A percentile compares a stretch with the other conserved stretches of the same genome.
Evolutionary conservation across 1,140 invertebrate species (phyloP).

Genomic region (Drusus annulatus): DNA sequence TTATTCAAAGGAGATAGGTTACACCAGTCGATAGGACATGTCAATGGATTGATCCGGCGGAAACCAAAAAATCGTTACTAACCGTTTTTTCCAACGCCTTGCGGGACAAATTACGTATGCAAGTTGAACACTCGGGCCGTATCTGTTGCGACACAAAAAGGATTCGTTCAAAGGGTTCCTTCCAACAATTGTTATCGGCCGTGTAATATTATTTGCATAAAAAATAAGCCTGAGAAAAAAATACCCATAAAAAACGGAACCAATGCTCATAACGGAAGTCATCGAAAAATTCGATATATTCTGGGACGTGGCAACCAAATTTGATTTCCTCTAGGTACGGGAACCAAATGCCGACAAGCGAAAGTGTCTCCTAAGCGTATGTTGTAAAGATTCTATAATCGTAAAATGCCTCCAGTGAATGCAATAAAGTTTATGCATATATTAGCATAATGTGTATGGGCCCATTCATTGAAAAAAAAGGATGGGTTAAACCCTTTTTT

Average conservation of each 20-base stretch:
- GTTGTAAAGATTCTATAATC: conserved; percentile 30
- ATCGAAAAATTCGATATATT: conserved; percentile 58
- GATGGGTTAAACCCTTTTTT: conserved; percentile 73
- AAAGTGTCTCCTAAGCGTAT: conserved; percentile 58
- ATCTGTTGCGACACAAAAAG: conserved; percentile 53
- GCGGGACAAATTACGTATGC: conserved; percentile 56
- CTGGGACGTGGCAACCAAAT: conserved; percentile 48
- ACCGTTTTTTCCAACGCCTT: conserved; percentile 53
- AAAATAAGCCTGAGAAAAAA: conserved; percentile 59
- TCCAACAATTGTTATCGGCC: conserved; percentile 54
- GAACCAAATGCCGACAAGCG: conserved; percentile 30
- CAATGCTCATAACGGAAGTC: conserved; percentile 53
- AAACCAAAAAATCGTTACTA: conserved; percentile 53
- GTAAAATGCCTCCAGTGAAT: conserved; percentile 29
- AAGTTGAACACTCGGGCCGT: conserved; percentile 46
- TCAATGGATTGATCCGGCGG: conserved; percentile 46
- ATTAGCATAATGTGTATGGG: conserved; percentile 73
- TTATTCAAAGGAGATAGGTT: conserved; percentile 38
- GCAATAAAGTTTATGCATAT: conserved; percentile 71
- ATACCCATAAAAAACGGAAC: conserved; percentile 53
- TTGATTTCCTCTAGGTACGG: conserved; percentile 41
- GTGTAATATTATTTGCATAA: conserved; percentile 59
- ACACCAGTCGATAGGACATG: conserved; percentile 44
- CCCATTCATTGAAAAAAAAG: conserved; percentile 73
- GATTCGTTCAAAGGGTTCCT: conserved; percentile 54